These are phyloP conservation scores for Oikopleura dioica DNA, from an alignment of 23 tunicate species.

Conservation along the genomic window DNA sequence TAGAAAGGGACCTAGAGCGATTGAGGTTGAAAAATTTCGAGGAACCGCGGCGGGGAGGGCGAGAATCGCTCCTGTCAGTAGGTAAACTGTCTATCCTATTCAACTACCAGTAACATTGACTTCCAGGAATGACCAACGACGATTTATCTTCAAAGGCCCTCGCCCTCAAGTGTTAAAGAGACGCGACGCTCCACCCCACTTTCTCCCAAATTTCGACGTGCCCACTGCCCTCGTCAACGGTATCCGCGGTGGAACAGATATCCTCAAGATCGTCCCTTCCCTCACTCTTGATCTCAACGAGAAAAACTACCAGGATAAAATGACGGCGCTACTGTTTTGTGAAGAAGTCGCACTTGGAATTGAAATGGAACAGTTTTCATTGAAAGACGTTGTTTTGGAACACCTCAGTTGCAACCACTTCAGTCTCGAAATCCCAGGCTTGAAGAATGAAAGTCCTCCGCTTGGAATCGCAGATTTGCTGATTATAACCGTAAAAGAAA, in stretches of 20 bases:
- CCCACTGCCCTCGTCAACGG: neutral
- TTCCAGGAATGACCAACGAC: neutral
- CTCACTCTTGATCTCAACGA: neutral
- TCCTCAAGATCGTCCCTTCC: neutral
- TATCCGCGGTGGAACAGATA: neutral
- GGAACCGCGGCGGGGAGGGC: neutral
- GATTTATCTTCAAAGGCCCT: neutral
- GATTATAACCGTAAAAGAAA: neutral
- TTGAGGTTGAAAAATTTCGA: neutral
- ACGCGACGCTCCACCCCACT: neutral
- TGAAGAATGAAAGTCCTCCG: neutral
- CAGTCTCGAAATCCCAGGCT: neutral
- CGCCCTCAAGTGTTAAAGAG: neutral
- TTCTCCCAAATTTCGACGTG: neutral
- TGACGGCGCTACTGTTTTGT: neutral
- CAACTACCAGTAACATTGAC: neutral
- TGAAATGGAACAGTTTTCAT: neutral
- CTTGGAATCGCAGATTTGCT: neutral
- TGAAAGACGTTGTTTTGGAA: neutral
- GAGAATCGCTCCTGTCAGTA: neutral
- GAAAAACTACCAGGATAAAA: neutral
- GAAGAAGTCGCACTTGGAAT: neutral
- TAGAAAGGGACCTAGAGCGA: neutral
- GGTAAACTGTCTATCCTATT: neutral
- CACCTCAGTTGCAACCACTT: neutral